Percentiles rank a stretch among this genome's conserved stretches.
These are phyloP conservation scores for Teleogryllus occipitalis DNA, from an alignment of 1,140 invertebrate species.

Conservation along the genomic window DNA sequence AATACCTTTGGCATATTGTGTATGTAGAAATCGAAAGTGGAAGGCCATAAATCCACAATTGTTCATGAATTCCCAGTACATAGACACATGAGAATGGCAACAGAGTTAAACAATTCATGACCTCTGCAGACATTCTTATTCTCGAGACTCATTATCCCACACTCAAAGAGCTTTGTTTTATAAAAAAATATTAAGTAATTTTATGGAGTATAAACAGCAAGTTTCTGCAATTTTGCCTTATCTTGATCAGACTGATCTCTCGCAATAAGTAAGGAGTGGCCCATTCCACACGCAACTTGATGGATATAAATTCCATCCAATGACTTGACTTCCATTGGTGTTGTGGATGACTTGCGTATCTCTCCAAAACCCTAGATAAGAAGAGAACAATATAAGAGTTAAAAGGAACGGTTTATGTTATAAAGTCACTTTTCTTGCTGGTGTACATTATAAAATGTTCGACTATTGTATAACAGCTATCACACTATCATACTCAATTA, in stretches of 20 bases:
- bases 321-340: slow-evolving; percentile 80
- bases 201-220: slow-evolving; percentile 48
- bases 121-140: too few species aligned
- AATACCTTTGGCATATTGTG: too few species aligned
- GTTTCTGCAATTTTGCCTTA: slow-evolving; percentile 48
- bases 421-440: background rate
- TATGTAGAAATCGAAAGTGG: too few species aligned
- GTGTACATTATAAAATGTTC: slow-evolving; percentile 11
- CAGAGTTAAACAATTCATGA: too few species aligned
- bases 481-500: too few species aligned
- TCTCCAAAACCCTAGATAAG: slow-evolving; percentile 71
- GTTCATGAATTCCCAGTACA: too few species aligned
- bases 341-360: slow-evolving; percentile 75
- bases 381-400: background rate
- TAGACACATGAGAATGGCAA: too few species aligned
- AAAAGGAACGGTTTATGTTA: background rate
- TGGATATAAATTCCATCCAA: slow-evolving; percentile 73
- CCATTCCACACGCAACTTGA: slow-evolving; percentile 72
- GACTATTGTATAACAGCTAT: too few species aligned
- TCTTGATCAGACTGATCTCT: slow-evolving; percentile 58
- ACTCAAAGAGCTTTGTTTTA: background rate
- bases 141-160: too few species aligned
- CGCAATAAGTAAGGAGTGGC: slow-evolving; percentile 69
- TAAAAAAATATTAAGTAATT: background rate
- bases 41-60: too few species aligned